Conservation (phyloP, 2,113 vertebrate genomes). For the Brachyhypopomus gauderio region DNA sequence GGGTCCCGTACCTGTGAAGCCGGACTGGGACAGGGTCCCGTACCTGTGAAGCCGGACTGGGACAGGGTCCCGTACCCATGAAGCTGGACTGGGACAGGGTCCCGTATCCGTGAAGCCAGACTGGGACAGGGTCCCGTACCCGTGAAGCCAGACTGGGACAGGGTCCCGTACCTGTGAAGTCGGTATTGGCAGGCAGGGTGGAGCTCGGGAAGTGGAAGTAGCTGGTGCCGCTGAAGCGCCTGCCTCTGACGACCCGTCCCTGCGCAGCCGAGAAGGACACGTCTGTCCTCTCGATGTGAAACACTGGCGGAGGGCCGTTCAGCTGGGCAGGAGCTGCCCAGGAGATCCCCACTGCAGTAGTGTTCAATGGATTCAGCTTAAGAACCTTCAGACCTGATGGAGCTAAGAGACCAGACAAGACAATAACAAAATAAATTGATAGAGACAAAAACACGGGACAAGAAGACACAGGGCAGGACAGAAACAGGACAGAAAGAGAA, state of each 20-base stretch:
- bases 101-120: no score
- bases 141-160: no score
- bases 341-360: conserved; percentile 74
- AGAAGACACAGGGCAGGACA: conserved; percentile 8
- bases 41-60: no score
- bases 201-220: conserved; percentile 83
- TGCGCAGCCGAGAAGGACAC: conserved; percentile 76
- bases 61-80: no score
- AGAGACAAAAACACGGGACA: conserved; percentile 52
- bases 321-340: conserved; percentile 81
- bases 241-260: conserved; percentile 74
- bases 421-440: conserved; percentile 36
- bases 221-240: conserved; percentile 82
- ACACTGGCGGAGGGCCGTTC: conserved; percentile 84
- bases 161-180: conserved; percentile 85
- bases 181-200: conserved; percentile 77
- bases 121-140: no score
- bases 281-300: conserved; percentile 86
- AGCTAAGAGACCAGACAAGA: conserved; percentile 67
- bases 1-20: no score
- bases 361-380: conserved; percentile 74
- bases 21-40: no score
- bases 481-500: conserved; percentile 53
- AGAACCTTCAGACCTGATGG: conserved; percentile 78
- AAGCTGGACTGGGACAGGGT: no score